These are phyloP conservation scores for Nanorana parkeri DNA, from an alignment of 2,113 vertebrate species.

Conservation along the genomic window DNA sequence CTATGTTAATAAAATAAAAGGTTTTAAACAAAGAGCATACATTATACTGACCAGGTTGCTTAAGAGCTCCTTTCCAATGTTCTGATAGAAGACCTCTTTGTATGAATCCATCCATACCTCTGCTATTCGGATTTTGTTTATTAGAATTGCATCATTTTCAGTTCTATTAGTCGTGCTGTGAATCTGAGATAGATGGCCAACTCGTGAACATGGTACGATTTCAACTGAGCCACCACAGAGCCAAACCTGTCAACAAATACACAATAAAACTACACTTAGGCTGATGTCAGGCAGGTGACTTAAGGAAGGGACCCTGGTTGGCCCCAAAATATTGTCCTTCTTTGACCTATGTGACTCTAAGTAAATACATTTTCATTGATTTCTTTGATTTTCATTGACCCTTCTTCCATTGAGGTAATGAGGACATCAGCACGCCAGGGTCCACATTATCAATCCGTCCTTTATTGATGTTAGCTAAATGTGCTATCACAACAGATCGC, in stretches of 20 bases:
- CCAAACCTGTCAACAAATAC: slow-evolving; percentile 77
- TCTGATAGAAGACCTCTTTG: slow-evolving; percentile 85
- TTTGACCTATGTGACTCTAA: too few relatives aligned
- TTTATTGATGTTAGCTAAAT: too few relatives aligned
- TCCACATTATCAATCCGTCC: too few relatives aligned
- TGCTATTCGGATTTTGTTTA: slow-evolving; percentile 83
- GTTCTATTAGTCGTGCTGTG: slow-evolving; percentile 60
- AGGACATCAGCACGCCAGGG: too few relatives aligned
- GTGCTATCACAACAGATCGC: too few relatives aligned
- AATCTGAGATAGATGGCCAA: slow-evolving; percentile 78
- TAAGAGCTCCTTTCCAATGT: slow-evolving; percentile 77
- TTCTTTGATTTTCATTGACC: too few relatives aligned
- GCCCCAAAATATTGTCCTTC: too few relatives aligned
- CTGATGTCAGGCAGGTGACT: too few relatives aligned
- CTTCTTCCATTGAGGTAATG: too few relatives aligned
- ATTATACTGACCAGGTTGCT: slow-evolving; percentile 78
- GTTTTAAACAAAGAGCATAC: background rate
- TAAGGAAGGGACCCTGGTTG: too few relatives aligned
- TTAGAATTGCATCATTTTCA: slow-evolving; percentile 75
- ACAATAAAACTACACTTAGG: background rate
- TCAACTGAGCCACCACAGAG: slow-evolving; percentile 89
- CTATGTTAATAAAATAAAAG: too few relatives aligned
- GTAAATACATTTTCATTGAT: too few relatives aligned
- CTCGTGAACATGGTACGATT: slow-evolving; percentile 86
- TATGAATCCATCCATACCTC: slow-evolving; percentile 86